Base-by-base conservation (phyloP, 2,113 vertebrate genomes). In the Oceanites oceanicus region DNA sequence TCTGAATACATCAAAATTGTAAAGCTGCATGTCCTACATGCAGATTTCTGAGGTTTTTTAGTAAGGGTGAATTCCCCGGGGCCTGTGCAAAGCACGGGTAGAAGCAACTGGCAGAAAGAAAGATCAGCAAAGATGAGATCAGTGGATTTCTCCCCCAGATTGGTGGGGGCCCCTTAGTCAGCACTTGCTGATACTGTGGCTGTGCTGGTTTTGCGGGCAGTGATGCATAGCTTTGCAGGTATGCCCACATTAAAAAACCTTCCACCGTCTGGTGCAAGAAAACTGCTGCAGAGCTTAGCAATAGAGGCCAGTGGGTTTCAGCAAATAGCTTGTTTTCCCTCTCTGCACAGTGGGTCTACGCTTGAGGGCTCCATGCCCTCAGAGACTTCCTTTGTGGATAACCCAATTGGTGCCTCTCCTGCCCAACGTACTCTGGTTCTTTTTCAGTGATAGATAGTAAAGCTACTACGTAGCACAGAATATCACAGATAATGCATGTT, bases 1-100 rank as follows among this genome's bases (percentile, higher is more conserved):
- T 77, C 72, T 71, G 61, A 90, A 95, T 81, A 66, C 36, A 72
- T 93, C 72, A 92, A 8, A 72, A 72, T 14, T 34, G 65, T 72
- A 81, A 78, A 87, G 36, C 76, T 61, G 15, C 6, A 1, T 74
- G 29, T 88, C 76, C 27, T 68, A 78, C 36, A 29, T 8, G 34
- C 18, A 19, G 13, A 10, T 75, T 85, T 84, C 58, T 42, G 9
- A 87, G n/a, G 53, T 44, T 47, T 82, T 91, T 89, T 36, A 34
- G 36, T 44, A 32, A 68, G 53, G 20, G 30, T 92, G 40, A 84
- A 74, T 50, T 88, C 56, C 42, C 27, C 4, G 9, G 67, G 63
- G 58, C 29, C 38, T 55, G 45, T 0, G 0, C 63, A 80, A 77
- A 71, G 36, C 27, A 56, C 2, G 0, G 89, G 16, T 13, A 85